Conservation (phyloP, 2,888 invertebrate genomes). For the Marronus borbonicus region DNA sequence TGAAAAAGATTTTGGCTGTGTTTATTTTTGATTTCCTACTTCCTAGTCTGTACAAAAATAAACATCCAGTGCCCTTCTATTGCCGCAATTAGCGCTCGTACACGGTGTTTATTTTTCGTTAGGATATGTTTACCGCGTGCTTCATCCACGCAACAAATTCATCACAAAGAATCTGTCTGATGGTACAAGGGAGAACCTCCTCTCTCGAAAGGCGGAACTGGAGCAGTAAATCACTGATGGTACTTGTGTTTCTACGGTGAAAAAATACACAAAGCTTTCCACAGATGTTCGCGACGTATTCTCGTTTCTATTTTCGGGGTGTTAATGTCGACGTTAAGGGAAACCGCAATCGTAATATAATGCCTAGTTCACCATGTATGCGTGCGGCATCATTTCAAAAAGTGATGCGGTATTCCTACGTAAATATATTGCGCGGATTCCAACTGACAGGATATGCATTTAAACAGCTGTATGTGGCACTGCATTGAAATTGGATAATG, state of each 20-base stretch:
- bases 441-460: slow-evolving; percentile 4
- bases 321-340: slow-evolving; percentile 31
- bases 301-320: slow-evolving; percentile 33
- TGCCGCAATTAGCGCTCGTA: background rate
- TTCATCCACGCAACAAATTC: slow-evolving; percentile 13
- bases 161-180: slow-evolving; percentile 11
- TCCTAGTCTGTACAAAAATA: no score
- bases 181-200: background rate
- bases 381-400: slow-evolving; percentile 8
- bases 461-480: background rate
- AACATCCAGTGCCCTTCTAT: background rate
- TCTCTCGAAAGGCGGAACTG: slow-evolving; percentile 31
- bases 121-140: slow-evolving; percentile 3
- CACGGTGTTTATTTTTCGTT: slow-evolving; percentile 16
- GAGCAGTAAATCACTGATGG: slow-evolving; percentile 24
- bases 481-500: slow-evolving; percentile 6
- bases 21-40: no score
- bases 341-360: slow-evolving; percentile 40
- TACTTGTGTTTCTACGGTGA: slow-evolving; percentile 26
- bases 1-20: no score
- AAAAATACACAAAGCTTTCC: slow-evolving; percentile 37
- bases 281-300: slow-evolving; percentile 37
- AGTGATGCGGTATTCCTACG: background rate
- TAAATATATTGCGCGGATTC: slow-evolving; percentile 27
- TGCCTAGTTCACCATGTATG: slow-evolving; percentile 23